These are phyloP conservation scores for Ailurus styani DNA, from an alignment of 2,113 vertebrate genomes.

Conservation along the genomic window DNA sequence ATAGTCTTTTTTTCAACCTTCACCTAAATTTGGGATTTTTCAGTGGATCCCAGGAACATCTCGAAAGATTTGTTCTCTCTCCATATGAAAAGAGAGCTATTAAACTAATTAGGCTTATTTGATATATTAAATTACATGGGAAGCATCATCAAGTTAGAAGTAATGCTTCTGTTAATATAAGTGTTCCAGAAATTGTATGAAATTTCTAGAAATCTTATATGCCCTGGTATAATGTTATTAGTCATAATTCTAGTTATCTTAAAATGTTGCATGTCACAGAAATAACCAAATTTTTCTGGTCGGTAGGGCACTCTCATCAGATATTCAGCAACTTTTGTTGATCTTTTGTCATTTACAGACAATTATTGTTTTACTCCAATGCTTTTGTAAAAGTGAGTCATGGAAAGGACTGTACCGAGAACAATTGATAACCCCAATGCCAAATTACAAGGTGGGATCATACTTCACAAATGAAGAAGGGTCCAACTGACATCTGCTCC, in stretches of 20 bases:
- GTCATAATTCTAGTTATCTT: background rate
- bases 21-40: background rate
- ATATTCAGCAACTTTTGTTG: background rate
- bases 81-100: background rate
- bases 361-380: background rate
- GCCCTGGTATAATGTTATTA: background rate
- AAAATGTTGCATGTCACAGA: background rate
- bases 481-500: background rate
- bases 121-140: background rate
- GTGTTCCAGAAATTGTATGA: background rate
- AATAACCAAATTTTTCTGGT: background rate
- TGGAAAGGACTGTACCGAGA: background rate
- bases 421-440: background rate
- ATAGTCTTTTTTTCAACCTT: background rate
- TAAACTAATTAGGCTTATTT: background rate
- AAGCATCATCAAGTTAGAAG: background rate
- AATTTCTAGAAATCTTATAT: background rate
- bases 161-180: background rate
- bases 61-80: background rate
- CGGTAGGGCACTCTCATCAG: background rate
- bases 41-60: background rate
- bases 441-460: background rate
- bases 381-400: background rate
- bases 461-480: background rate
- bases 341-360: background rate